A percentile compares a stretch with the other conserved stretches of the same genome.
phyloP scores from a whole-genome alignment of 2,797 vertebrate genomes.

The Erethizon dorsatum region DNA sequence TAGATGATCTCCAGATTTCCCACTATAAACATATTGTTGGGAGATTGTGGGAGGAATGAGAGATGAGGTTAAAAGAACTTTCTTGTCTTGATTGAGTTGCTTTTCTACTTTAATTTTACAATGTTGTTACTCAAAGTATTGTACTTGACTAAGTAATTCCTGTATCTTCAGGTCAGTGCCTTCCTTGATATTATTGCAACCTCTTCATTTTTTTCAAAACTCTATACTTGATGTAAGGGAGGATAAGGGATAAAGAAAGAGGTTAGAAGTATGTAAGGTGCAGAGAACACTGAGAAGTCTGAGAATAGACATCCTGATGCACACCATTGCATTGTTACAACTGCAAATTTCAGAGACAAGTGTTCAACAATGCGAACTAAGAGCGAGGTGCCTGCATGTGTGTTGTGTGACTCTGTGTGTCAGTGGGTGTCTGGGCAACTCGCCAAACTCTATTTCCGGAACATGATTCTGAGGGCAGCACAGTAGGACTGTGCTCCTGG shows the following conservation, averaged over 20 bases:
- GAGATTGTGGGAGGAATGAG: neutral
- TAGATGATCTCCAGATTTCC: neutral
- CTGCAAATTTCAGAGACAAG: neutral
- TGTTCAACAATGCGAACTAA: neutral
- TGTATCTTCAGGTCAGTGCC: neutral
- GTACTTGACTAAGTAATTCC: neutral
- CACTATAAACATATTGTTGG: neutral
- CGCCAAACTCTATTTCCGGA: conserved; percentile 67
- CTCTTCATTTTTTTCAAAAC: neutral
- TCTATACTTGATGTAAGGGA: neutral
- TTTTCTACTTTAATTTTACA: conserved; percentile 42
- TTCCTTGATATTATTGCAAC: neutral
- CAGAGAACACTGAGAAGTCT: neutral
- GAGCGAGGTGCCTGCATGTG: neutral
- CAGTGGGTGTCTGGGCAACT: neutral
- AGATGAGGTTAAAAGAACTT: neutral
- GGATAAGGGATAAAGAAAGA: neutral
- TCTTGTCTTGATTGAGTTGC: neutral
- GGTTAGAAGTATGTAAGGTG: neutral
- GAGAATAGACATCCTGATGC: neutral
- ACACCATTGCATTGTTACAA: neutral
- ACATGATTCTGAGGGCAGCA: conserved; percentile 20
- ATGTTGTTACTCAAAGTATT: neutral
- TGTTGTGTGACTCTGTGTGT: neutral
- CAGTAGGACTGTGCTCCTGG: conserved; percentile 69